Percentiles rank a stretch among this genome's conserved stretches.
phyloP scores from a whole-genome alignment of 2,888 invertebrate genomes.

The Drosophila sordidula region DNA sequence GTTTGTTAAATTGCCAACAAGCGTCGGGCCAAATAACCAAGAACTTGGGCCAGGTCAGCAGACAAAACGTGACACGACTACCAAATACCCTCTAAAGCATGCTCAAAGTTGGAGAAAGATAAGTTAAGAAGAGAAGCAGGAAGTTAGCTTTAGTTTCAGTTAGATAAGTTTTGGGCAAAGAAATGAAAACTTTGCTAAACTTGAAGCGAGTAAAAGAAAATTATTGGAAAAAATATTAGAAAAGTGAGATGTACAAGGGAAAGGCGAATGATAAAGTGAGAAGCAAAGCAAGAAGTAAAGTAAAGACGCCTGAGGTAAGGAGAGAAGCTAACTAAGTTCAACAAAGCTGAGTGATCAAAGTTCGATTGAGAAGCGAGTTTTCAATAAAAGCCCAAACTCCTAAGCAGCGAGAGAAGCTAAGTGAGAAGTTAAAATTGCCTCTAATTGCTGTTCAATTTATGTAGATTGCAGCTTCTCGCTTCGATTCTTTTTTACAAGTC shows the following conservation, averaged over 20 bases:
- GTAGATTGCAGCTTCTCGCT: no score
- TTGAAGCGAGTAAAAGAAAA: no score
- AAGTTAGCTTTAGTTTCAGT: no score
- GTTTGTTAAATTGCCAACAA: constrained; percentile 80
- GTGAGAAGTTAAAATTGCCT: background rate
- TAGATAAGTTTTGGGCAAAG: no score
- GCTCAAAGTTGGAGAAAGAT: background rate
- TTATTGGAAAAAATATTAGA: no score
- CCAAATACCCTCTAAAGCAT: constrained; percentile 3
- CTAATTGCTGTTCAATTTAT: no score
- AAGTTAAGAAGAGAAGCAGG: no score
- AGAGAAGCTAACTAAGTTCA: background rate
- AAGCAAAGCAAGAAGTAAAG: background rate
- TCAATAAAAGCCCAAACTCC: no score
- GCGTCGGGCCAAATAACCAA: constrained; percentile 34
- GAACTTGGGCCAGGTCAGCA: constrained; percentile 4
- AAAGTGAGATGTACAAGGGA: no score
- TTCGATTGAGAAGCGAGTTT: no score
- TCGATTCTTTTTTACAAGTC: background rate
- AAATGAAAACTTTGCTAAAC: no score
- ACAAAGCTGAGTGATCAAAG: no score
- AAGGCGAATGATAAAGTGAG: background rate
- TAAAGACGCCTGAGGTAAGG: background rate
- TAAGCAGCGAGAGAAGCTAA: background rate
- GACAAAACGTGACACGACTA: background rate